These are phyloP conservation scores for Heliornis fulica DNA, from an alignment of 2,113 vertebrate genomes.

Conservation along the genomic window DNA sequence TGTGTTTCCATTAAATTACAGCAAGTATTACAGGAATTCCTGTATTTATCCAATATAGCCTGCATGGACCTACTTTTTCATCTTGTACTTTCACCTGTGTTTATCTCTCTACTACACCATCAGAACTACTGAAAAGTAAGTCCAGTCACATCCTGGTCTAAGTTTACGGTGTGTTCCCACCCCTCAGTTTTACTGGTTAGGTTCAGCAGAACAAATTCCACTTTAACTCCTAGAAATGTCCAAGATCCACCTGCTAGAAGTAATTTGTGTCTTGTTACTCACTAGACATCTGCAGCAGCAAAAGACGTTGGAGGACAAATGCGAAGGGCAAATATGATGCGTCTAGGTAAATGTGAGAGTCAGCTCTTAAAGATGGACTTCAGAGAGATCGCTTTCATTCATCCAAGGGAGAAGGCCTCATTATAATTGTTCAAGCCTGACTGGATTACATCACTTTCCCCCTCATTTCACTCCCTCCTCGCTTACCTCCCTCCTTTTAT, in stretches of 20 bases:
- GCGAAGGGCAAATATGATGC: neutral
- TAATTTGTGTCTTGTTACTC: neutral
- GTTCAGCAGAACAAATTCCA: neutral
- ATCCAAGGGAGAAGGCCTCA: constrained; percentile 32
- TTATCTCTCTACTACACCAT: too few species aligned
- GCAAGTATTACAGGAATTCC: neutral
- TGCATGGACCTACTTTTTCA: too few species aligned
- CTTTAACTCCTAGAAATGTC: neutral
- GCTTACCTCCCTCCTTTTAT: constrained; percentile 23
- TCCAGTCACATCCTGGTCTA: neutral
- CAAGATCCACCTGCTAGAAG: neutral
- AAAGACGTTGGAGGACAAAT: neutral
- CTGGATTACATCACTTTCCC: constrained; percentile 71
- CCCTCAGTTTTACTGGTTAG: neutral
- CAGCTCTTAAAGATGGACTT: neutral
- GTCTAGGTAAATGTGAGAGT: neutral
- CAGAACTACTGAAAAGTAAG: neutral
- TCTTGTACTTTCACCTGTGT: too few species aligned
- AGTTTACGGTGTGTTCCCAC: neutral
- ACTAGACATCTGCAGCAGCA: neutral
- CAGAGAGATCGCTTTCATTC: constrained; percentile 31
- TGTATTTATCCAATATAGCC: too few species aligned
- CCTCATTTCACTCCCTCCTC: constrained; percentile 43
- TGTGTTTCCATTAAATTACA: neutral
- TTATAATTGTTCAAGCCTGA: constrained; percentile 63